Evolutionary conservation across 2,888 invertebrate species (phyloP), one percentile per base, ranked within the genome.

Genomic region (Heliconius aoede): DNA sequence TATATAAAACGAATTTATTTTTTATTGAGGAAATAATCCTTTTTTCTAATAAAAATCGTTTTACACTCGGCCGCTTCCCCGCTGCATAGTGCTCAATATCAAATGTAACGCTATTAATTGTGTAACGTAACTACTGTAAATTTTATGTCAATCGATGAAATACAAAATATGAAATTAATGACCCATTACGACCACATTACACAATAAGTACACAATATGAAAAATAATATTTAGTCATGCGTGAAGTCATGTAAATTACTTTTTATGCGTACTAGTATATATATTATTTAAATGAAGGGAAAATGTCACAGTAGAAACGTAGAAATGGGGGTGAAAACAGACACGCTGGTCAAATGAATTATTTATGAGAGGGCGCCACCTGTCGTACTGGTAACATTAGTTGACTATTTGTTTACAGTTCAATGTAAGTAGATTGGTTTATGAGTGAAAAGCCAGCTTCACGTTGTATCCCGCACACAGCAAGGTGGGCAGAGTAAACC

Each of bases 321-420:
- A 74, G 76, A 65, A 58, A 74, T 61, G 76, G 72, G 81, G 79
- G 79, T 58, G 78, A 77, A 74, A 78, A 77, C 72, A 76, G 65
- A 76, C 78, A 76, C 64, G 46, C 73, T 67, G 72, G 76, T 71
- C 58, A 76, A 64, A 76, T 84, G 83, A 82, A 84, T 84, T 78
- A 84, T 84, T 84, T 82, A 84, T 84, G 76, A 79, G 73, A 26
- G 40, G 75, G 60, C 79, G 76, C 84, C 83, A 83, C 83, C 83
- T 83, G 83, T 80, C 78, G 74, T 36, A 81, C 80, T 78, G 81
- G 80, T 46, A 78, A 78, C 80, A 78, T 79, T 80, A 77, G 65
- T 76, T 80, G 67, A 58, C 62, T 73, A 62, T 64, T 73, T 64
- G 73, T 71, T 71, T 65, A 74, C 74, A 68, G 62, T 67, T 65